Base-by-base conservation (phyloP, 2,113 vertebrate genomes). In the Prochilodus magdalenae region DNA sequence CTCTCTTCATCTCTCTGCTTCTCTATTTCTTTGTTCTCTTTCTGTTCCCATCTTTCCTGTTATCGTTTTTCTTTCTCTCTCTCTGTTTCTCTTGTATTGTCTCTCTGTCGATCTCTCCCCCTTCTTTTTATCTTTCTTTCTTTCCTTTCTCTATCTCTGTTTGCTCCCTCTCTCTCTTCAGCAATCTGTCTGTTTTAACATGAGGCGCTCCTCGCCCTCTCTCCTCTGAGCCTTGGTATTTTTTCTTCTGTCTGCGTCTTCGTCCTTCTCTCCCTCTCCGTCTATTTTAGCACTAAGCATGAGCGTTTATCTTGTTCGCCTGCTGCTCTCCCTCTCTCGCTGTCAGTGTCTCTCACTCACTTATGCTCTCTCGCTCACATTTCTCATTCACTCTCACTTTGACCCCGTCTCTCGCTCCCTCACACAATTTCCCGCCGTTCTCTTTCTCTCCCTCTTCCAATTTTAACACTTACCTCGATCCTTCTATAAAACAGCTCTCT, bases 1-100 rank as follows among this genome's bases (percentile, higher is more conserved):
- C 60, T 36, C 40, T 44, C 30, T 49, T 11, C 12, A 11, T 49
- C 47, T 49, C 47, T 49, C 47, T 12, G 4, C 12, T 15, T 49
- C 47, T 49, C 47, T 49, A 3, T 49, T 15, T 49, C 47, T 49
- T 15, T 49, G n/a, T 11, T 49, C 47, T 49, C 47, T n/a, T 22
- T 55, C 29, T 49, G 4, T 49, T 11, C 12, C 47, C 77, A 10
- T 60, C n/a, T 62, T n/a, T 47, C 72, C 86, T 85, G 79, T 86
- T 89, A 83, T 85, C 89, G n/a, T n/a, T n/a, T 87, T 84, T 91
- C 86, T 88, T 33, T 83, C 87, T 84, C 86, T 77, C 84, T 60
- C 70, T 66, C 79, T 77, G 53, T 80, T 85, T 73, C n/a, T 84
- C 75, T 72, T 62, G 66, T 44, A 22, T 27, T 40, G 79, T 30